Conservation (phyloP, 1,140 invertebrate species). For the Apis laboriosa region DNA sequence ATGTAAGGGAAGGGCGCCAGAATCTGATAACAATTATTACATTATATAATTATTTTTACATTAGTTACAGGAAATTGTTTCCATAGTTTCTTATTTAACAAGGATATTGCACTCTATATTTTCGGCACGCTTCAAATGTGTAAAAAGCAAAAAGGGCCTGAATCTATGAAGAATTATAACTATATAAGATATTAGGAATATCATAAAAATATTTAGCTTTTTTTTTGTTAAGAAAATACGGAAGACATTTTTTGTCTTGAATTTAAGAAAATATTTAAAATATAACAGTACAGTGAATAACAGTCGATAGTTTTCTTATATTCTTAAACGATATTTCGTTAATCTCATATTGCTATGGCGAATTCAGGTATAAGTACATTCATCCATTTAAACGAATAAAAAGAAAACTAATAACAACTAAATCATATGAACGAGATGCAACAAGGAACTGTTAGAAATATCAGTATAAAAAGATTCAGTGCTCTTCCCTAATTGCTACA, state of each 20-base stretch:
- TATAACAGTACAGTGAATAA: conserved; percentile 54
- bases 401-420: conserved; percentile 53
- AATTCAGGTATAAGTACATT: conserved; percentile 57
- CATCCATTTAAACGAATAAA: conserved; percentile 47
- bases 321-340: conserved; percentile 49
- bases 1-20: conserved; percentile 54
- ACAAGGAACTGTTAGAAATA: conserved; percentile 75
- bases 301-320: conserved; percentile 48
- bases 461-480: conserved; percentile 74
- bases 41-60: conserved; percentile 18
- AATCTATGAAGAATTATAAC: conserved; percentile 24
- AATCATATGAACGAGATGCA: conserved; percentile 68
- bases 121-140: conserved; percentile 10
- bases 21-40: conserved; percentile 32
- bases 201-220: conserved; percentile 49
- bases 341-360: conserved; percentile 53
- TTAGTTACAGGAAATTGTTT: conserved; percentile 36
- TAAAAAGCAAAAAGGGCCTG: conserved; percentile 9
- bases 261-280: conserved; percentile 53
- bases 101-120: conserved; percentile 44
- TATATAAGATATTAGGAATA: conserved; percentile 23
- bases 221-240: conserved; percentile 48
- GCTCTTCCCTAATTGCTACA: conserved; percentile 65
- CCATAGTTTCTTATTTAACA: background rate
- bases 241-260: conserved; percentile 55